Conservation (phyloP, 2,797 vertebrate species). For the Argyrosomus regius region DNA sequence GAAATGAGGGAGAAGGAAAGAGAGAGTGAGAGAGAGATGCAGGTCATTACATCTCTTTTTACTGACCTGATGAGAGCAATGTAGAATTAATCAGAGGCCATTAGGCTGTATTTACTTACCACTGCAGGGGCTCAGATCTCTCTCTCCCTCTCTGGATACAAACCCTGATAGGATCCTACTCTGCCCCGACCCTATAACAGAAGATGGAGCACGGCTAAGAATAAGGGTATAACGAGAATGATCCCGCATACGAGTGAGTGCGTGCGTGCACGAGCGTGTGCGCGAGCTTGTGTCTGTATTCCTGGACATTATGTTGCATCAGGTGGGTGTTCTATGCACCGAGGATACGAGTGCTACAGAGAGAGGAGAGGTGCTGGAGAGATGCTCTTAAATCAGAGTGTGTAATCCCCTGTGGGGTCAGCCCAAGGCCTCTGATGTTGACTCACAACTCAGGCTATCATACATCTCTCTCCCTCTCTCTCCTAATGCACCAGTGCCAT, state of each 20-base stretch:
- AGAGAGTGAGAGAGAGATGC: constrained; percentile 82
- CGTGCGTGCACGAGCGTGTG: constrained; percentile 5
- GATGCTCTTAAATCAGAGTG: constrained; percentile 84
- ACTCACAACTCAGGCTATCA: constrained; percentile 73
- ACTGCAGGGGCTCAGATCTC: constrained; percentile 82
- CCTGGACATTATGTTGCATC: constrained; percentile 64
- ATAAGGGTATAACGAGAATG: constrained; percentile 70
- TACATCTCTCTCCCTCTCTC: constrained; percentile 43
- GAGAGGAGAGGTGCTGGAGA: constrained; percentile 63
- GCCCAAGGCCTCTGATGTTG: constrained; percentile 77
- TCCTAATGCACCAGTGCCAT: constrained; percentile 78
- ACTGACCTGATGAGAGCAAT: constrained; percentile 97
- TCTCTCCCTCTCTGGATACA: constrained; percentile 63
- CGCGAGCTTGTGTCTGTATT: constrained; percentile 49
- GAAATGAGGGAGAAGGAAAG: constrained; percentile 81
- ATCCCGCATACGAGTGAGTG: constrained; percentile 44
- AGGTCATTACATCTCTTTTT: constrained; percentile 98
- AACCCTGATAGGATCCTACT: constrained; percentile 77
- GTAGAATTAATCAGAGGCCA: constrained; percentile 99
- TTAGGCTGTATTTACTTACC: constrained; percentile 98
- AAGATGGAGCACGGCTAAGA: constrained; percentile 68
- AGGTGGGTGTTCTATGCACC: constrained; percentile 52
- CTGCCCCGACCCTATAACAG: constrained; percentile 70
- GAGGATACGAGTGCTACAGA: constrained; percentile 46
- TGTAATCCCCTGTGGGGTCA: constrained; percentile 78